phyloP scores from a whole-genome alignment of 2,113 vertebrate species.

The Erpornis zantholeuca region DNA sequence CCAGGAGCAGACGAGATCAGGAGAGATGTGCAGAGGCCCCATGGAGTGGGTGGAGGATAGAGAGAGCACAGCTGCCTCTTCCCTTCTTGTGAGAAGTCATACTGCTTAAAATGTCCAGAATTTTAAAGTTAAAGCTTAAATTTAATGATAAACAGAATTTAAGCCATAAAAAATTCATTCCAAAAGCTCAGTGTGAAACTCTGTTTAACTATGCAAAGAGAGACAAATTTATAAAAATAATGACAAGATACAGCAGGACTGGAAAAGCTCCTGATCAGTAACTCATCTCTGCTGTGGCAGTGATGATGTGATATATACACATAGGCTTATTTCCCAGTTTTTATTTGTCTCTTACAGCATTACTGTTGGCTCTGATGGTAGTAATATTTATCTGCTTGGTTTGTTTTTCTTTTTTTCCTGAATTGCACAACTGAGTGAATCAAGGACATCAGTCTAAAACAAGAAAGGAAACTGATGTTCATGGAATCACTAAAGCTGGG shows the following conservation, averaged over 20 bases:
- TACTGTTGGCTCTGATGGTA: conserved; percentile 14
- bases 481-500: not conserved
- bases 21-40: not conserved
- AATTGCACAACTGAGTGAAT: conserved; percentile 18
- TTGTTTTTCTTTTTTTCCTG: conserved; percentile 6
- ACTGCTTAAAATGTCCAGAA: not conserved
- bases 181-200: not conserved
- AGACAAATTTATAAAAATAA: conserved; percentile 10
- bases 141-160: not conserved
- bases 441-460: not conserved
- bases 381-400: conserved; percentile 48
- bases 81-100: not conserved
- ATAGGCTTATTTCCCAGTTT: conserved; percentile 57
- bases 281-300: not conserved
- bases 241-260: not conserved
- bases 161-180: not conserved
- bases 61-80: not conserved
- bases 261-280: conserved; percentile 33
- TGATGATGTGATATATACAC: conserved; percentile 29
- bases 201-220: not conserved
- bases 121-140: not conserved
- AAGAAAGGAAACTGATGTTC: not conserved
- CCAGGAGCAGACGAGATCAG: not conserved
- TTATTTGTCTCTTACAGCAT: conserved; percentile 36
- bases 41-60: not conserved